Conservation (phyloP, 2,113 vertebrate species). For the Tichodroma muraria region DNA sequence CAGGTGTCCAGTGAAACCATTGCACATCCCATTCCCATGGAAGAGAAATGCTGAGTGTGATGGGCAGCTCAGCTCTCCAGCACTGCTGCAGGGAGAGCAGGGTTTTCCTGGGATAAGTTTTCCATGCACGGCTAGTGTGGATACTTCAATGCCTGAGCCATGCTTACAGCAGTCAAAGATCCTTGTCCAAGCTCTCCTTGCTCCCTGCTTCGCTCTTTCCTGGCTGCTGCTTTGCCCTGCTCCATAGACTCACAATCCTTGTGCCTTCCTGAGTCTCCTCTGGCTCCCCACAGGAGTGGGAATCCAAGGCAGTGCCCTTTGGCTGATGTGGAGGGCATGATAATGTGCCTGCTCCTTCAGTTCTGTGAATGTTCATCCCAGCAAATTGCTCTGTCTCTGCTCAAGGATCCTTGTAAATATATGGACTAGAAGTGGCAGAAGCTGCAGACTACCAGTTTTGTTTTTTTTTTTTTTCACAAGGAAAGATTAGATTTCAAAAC, state of each 20-base stretch:
- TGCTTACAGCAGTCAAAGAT: fast-evolving
- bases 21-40: neutral
- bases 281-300: neutral
- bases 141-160: neutral
- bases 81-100: neutral
- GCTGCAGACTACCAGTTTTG: neutral
- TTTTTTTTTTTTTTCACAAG: neutral
- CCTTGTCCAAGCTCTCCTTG: neutral
- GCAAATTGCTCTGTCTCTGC: conserved; percentile 14
- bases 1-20: too few species aligned
- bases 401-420: conserved; percentile 40
- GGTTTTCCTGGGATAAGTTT: neutral
- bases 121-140: neutral
- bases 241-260: neutral
- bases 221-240: neutral
- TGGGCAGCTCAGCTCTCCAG: neutral
- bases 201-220: neutral
- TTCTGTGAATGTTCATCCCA: neutral
- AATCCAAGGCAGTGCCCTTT: neutral
- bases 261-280: neutral
- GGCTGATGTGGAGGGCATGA: neutral
- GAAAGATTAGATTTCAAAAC: neutral
- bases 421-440: neutral
- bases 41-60: neutral
- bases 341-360: neutral